Conservation (phyloP, 1,140 invertebrate genomes). For the Sitobion miscanthi region DNA sequence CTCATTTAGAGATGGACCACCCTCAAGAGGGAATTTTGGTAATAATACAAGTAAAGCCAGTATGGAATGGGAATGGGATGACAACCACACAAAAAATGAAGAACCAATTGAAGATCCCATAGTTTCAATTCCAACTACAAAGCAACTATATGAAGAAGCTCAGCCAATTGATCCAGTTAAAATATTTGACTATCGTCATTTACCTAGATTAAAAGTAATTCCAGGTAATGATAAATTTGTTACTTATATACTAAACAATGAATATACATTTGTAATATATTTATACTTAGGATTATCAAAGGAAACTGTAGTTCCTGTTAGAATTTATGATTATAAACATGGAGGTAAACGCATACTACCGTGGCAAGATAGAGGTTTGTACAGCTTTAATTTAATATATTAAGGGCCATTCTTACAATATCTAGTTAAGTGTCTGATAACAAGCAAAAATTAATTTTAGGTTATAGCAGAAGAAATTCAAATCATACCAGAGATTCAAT, state of each 20-base stretch:
- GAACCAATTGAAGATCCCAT: conserved; percentile 16
- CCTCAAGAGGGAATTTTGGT: background rate
- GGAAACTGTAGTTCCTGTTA: conserved; percentile 44
- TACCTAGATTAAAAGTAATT: conserved; percentile 51
- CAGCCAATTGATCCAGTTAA: conserved; percentile 49
- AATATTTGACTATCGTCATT: conserved; percentile 55
- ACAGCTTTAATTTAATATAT: background rate
- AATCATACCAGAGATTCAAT: conserved; percentile 9
- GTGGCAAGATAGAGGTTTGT: conserved; percentile 54
- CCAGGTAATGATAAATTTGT: conserved; percentile 35
- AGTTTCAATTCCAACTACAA: background rate
- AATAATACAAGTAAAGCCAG: conserved; percentile 9
- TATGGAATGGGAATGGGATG: conserved; percentile 38
- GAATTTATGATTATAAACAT: conserved; percentile 52
- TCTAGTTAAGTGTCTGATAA: no score
- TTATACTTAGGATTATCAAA: conserved; percentile 38
- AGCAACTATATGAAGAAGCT: conserved; percentile 22
- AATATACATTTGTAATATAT: background rate
- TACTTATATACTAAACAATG: background rate
- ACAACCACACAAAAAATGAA: background rate
- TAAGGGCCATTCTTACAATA: background rate
- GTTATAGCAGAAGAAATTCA: conserved; percentile 47
- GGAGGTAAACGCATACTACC: conserved; percentile 52
- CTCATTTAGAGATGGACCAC: background rate
- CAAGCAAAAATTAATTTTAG: background rate